Conservation (phyloP, 2,113 vertebrate genomes). For the Chaenogobius annularis region DNA sequence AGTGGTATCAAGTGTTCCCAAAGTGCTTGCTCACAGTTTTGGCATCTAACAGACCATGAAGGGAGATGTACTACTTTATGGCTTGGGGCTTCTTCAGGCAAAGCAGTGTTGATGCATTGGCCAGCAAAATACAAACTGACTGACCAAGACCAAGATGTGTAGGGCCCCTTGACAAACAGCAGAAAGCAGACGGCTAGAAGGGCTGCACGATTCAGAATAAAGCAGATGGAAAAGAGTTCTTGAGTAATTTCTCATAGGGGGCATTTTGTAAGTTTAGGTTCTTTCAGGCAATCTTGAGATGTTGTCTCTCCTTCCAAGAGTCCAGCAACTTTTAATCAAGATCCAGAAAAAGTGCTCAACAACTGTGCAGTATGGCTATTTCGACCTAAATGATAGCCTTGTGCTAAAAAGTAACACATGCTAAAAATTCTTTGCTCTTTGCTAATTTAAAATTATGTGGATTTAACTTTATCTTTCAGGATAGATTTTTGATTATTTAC, state of each 20-base stretch:
- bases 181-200: not conserved
- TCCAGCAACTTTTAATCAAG: no score
- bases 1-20: conserved; percentile 3
- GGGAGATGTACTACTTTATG: not conserved
- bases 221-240: not conserved
- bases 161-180: not conserved
- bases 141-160: not conserved
- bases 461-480: not conserved
- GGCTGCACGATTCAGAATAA: not conserved
- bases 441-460: no score
- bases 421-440: no score
- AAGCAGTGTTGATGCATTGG: not conserved
- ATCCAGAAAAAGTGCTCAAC: not conserved
- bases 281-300: not conserved
- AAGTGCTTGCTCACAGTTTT: conserved; percentile 5
- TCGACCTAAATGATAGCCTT: no score
- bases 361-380: no score
- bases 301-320: not conserved
- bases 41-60: conserved; percentile 3
- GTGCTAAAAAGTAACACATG: no score
- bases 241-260: not conserved
- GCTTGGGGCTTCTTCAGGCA: conserved; percentile 1
- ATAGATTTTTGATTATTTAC: not conserved
- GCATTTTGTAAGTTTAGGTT: not conserved
- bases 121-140: not conserved